A percentile compares a stretch with the other conserved stretches of the same genome.
Conservation (phyloP, 2,888 invertebrate genomes). For the Drosophila hamatofila region DNA sequence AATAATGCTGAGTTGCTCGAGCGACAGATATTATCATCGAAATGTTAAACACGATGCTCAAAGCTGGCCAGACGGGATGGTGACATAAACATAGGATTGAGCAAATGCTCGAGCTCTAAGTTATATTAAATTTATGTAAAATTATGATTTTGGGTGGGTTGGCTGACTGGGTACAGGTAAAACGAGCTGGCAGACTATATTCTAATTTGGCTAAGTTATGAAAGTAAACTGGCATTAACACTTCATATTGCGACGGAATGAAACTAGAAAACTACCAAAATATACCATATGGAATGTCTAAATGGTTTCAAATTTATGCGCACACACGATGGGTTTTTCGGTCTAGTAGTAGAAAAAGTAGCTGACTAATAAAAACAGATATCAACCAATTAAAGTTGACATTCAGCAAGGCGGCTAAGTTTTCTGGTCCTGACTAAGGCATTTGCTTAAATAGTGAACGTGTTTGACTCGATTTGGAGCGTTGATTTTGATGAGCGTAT, state of each 20-base stretch:
- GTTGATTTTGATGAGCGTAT: conserved; percentile 35
- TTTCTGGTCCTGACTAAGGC: conserved; percentile 29
- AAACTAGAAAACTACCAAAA: conserved; percentile 11
- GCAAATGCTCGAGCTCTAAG: conserved; percentile 38
- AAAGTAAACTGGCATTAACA: conserved; percentile 52
- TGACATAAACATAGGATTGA: conserved; percentile 45
- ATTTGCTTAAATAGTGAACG: conserved; percentile 18
- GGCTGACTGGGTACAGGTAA: conserved; percentile 16
- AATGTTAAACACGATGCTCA: conserved; percentile 43
- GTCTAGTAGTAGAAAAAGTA: conserved; percentile 17
- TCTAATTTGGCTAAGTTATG: conserved; percentile 37
- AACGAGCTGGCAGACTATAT: conserved; percentile 24
- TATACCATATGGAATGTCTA: conserved; percentile 24
- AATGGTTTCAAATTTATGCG: conserved; percentile 58
- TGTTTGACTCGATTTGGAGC: conserved; percentile 42
- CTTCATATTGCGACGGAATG: conserved; percentile 38
- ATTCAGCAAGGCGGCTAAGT: conserved; percentile 38
- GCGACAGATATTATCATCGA: conserved; percentile 66
- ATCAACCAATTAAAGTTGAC: conserved; percentile 44
- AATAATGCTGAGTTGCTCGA: conserved; percentile 19
- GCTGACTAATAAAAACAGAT: conserved; percentile 58
- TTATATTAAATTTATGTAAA: conserved; percentile 62
- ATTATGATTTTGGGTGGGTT: conserved; percentile 23
- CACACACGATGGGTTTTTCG: conserved; percentile 22
- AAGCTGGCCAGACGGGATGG: conserved; percentile 57